phyloP scores from a whole-genome alignment of 2,888 invertebrate genomes.

The Cheilosia urbana region DNA sequence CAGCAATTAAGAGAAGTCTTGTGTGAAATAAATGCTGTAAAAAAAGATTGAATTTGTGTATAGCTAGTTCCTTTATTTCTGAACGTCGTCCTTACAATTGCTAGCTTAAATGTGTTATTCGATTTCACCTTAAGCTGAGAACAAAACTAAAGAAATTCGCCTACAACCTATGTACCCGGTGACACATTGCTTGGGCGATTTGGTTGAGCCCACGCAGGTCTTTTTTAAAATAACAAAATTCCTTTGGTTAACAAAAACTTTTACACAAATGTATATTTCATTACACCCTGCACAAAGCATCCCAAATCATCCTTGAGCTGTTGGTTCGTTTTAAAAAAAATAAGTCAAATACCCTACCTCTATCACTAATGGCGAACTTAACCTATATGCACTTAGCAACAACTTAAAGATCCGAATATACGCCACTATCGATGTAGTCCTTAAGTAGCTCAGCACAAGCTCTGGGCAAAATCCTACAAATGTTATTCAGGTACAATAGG shows the following conservation, averaged over 20 bases:
- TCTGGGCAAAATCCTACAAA: constrained; percentile 86
- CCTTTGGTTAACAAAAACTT: not conserved
- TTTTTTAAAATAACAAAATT: not conserved
- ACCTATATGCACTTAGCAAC: constrained; percentile 14
- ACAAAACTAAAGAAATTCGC: too few species aligned
- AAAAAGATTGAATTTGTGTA: too few species aligned
- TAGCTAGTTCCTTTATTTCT: too few species aligned
- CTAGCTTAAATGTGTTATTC: too few species aligned
- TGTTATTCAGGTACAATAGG: constrained; percentile 85
- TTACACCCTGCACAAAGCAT: constrained; percentile 35
- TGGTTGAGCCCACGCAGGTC: too few species aligned
- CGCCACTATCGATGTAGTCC: constrained; percentile 88
- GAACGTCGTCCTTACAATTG: too few species aligned
- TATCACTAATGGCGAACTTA: constrained; percentile 48
- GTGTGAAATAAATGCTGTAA: too few species aligned
- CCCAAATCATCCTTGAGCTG: constrained; percentile 1
- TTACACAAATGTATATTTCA: constrained; percentile 36
- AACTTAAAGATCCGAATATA: constrained; percentile 85
- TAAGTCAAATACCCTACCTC: not conserved
- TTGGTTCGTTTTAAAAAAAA: not conserved
- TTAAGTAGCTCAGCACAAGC: constrained; percentile 85
- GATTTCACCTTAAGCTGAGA: too few species aligned
- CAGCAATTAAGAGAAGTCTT: too few species aligned
- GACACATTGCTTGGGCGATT: too few species aligned
- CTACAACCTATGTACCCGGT: too few species aligned